Base-by-base conservation (phyloP, 2,113 vertebrate species). In the Cisticola juncidis region DNA sequence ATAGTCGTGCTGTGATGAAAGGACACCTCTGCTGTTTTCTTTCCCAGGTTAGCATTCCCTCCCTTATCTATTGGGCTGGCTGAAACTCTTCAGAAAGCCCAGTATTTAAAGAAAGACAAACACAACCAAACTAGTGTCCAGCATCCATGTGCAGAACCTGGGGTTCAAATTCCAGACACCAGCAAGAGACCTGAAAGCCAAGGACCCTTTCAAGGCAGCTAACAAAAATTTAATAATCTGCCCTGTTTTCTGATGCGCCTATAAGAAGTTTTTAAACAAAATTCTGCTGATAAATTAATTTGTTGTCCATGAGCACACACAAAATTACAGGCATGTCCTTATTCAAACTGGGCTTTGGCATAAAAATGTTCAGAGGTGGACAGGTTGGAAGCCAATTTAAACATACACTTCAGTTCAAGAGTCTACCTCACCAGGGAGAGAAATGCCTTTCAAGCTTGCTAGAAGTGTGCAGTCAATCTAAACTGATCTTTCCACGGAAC, bases 1-100 rank as follows among this genome's bases (percentile, higher is more conserved):
- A 36, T 99, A 99, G 97, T 99, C 99, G 9, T 99, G 99, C 99
- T 99, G 98, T 33, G 90, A 92, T 92, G 45, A 81, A 91, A 97
- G 81, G 60, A 94, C 18, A 88, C 31, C 42, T 83, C 56, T 45
- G 45, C 64, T 53, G 66, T 51, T 87, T 86, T 60, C 66, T 50
- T 61, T 69, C 61, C 29, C 62, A 76, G 25, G 65, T 38, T 10
- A 84, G 81, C 77, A 58, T 25, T 35, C 71, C 51, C 65, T 88
- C 58, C 57, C 48, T 53, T 40, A 64, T 12, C 51, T 44, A 26
- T 0, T 54, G 4, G 8, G 9, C 4, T 86, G 18, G 15, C 6
- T 6, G 0, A 25, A 84, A 47, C 21, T 81, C 29, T 33, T 70
- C 64, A 56, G 22, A 77, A 77, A 70, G 35, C 22, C 35, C 48